These are phyloP conservation scores for Conus betulinus DNA, from an alignment of 1,140 invertebrate species.

Conservation along the genomic window DNA sequence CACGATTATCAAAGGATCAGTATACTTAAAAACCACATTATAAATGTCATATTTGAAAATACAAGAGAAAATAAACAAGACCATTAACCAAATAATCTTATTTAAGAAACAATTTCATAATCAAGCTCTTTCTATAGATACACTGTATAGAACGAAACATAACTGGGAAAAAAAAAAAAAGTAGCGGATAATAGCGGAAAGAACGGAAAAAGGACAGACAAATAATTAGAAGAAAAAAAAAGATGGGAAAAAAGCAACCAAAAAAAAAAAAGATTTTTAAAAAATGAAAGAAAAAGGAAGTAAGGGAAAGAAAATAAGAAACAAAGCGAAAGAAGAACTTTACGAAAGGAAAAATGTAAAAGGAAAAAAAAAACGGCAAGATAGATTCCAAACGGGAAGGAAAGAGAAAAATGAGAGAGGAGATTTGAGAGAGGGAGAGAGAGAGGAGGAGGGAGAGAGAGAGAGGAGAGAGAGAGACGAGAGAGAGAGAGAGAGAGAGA, in stretches of 20 bases:
- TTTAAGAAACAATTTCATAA: no score
- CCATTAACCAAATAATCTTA: no score
- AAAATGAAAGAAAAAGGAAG: neutral
- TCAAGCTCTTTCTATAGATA: no score
- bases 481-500: neutral
- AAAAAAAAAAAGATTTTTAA: neutral
- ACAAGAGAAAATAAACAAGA: no score
- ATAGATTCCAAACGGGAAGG: neutral
- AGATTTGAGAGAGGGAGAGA: constrained; percentile 36
- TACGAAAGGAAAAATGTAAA: neutral
- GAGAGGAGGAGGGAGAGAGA: neutral
- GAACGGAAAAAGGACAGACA: no score
- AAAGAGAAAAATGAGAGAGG: constrained; percentile 17
- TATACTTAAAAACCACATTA: no score
- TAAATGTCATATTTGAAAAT: no score
- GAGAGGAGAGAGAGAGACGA: neutral
- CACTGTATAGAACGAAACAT: no score
- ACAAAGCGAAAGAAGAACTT: neutral
- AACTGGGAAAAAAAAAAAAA: no score
- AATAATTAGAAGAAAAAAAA: neutral
- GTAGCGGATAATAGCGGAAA: no score
- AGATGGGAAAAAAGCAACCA: neutral
- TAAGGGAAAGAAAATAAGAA: constrained; percentile 21
- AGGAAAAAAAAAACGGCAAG: constrained; percentile 10
- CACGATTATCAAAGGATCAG: no score